Evolutionary conservation across 2,113 vertebrate genomes (phyloP), one percentile per base, ranked within the genome.

Genomic region (Blennius ocellaris): DNA sequence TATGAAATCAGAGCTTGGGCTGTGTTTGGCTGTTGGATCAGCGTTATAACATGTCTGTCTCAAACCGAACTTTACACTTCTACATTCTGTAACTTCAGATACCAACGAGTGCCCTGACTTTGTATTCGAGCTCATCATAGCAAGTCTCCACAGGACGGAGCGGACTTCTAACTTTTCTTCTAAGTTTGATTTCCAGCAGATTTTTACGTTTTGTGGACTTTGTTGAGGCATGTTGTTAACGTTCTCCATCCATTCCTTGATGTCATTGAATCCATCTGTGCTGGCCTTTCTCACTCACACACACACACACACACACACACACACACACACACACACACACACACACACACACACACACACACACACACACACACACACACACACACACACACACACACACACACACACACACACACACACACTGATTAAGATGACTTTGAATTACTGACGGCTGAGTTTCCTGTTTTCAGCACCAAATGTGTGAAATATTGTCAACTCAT

Each of bases 191-290:
- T 83, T 82, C 81, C 66, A 76, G 81, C 85, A 83, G 86, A 93
- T 92, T 81, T 91, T 83, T 88, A 69, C 87, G 87, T 92, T 91
- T 89, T 89, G 40, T 67, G 88, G 82, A 81, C 86, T 88, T 69
- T 82, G 82, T 89, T 53, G 47, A 47, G 80, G 58, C 93, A 87
- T 89, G 94, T 87, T 89, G 50, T 55, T 30, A 68, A 78, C 92
- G 85, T 64, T 63, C 21, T 76, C 56, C 48, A 52, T 76, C 56
- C 48, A 52, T 76, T 76, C 17, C 69, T 67, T 67, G 1, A 51
- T 68, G 61, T 81, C 55, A 66, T 70, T 50, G 40, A 39, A 70
- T 63, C 74, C 36, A 76, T 82, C 54, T 69, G 41, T 65, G 54
- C 43, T 59, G 17, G 51, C 60, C 62, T 83, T 67, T 52, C 21